Evolutionary conservation across 2,113 vertebrate species (phyloP).

Genomic region (Halcyon malimbica): DNA sequence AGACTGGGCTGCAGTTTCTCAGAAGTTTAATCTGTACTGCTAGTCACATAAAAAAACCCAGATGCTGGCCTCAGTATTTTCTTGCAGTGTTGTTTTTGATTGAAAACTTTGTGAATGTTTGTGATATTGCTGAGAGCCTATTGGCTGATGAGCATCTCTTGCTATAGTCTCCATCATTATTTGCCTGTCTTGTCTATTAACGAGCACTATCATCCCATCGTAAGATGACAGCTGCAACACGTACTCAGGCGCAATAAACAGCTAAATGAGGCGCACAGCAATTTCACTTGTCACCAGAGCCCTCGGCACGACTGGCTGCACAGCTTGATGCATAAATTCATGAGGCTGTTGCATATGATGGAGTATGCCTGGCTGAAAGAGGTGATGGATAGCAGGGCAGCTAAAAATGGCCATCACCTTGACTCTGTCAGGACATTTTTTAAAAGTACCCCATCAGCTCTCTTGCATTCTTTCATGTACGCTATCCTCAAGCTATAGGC

Average conservation of each 20-base stretch:
- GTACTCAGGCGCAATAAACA: constrained; percentile 89
- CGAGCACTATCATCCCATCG: constrained; percentile 86
- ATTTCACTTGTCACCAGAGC: constrained; percentile 89
- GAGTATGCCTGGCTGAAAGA: constrained; percentile 87
- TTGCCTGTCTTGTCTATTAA: constrained; percentile 89
- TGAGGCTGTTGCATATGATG: constrained; percentile 89
- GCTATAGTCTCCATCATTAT: constrained; percentile 87
- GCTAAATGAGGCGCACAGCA: constrained; percentile 89
- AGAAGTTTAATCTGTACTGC: constrained; percentile 71
- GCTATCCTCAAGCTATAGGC: constrained; percentile 69
- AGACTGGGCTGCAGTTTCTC: constrained; percentile 36
- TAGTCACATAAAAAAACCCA: constrained; percentile 31
- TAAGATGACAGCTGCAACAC: constrained; percentile 87
- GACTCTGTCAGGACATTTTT: constrained; percentile 89
- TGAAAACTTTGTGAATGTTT: constrained; percentile 84
- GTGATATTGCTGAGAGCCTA: constrained; percentile 83
- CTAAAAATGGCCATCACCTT: constrained; percentile 90
- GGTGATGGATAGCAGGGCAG: constrained; percentile 88
- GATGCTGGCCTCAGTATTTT: constrained; percentile 76
- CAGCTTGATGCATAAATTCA: constrained; percentile 90
- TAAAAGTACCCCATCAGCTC: constrained; percentile 84
- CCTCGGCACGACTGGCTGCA: constrained; percentile 87
- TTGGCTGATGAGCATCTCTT: constrained; percentile 85
- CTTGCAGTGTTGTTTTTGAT: constrained; percentile 78
- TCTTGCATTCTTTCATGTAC: constrained; percentile 79